A percentile compares a stretch with the other conserved stretches of the same genome.
Conservation (phyloP, 2,113 vertebrate species). For the Peucedramus taeniatus region DNA sequence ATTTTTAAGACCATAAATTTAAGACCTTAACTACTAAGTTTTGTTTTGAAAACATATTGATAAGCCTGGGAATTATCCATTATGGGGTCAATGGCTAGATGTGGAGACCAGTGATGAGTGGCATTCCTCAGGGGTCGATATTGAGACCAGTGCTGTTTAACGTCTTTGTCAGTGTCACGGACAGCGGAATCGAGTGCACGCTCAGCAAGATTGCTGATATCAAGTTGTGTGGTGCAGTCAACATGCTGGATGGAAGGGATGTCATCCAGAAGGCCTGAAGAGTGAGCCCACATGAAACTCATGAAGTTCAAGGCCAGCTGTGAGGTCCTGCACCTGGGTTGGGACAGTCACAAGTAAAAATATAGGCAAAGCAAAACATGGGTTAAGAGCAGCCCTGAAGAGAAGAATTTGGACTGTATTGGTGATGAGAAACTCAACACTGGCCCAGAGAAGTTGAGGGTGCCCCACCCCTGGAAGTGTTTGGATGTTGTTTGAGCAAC, state of each 20-base stretch:
- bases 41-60: neutral
- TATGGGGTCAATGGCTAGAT: neutral
- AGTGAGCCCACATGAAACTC: neutral
- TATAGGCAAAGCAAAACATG: neutral
- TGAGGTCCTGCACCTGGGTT: neutral
- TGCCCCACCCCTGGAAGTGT: neutral
- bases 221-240: neutral
- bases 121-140: neutral
- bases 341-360: neutral
- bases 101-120: neutral
- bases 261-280: neutral
- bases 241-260: neutral
- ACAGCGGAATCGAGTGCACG: rapidly evolving
- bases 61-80: neutral
- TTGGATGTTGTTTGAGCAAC: neutral
- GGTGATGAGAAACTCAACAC: neutral
- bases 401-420: neutral
- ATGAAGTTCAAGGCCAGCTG: neutral
- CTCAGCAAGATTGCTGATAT: neutral
- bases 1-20: no score
- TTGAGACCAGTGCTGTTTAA: rapidly evolving
- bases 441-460: neutral
- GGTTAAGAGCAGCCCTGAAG: neutral
- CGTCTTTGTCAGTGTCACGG: neutral
- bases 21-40: neutral